Evolutionary conservation across 2,797 vertebrate genomes (phyloP).

Genomic region (Craterocephalus amniculus): DNA sequence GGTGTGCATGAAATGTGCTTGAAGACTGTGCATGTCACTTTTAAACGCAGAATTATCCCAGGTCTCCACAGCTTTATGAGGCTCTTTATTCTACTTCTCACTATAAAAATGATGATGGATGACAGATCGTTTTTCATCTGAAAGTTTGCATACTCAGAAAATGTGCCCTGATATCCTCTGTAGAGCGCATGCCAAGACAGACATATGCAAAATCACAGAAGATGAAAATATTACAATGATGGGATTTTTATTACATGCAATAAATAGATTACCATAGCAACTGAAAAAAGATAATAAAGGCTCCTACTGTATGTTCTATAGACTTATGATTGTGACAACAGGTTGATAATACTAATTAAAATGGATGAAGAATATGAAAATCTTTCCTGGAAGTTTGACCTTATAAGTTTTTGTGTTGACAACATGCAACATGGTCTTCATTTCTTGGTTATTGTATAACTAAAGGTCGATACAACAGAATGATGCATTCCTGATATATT

Average conservation of each 20-base stretch:
- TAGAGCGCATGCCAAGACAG: background rate
- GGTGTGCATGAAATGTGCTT: background rate
- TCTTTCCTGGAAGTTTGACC: background rate
- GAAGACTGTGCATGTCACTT: no score
- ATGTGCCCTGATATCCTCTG: background rate
- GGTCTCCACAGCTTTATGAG: background rate
- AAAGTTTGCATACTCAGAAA: background rate
- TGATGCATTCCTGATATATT: background rate
- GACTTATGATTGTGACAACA: background rate
- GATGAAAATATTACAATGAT: background rate
- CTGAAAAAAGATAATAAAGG: background rate
- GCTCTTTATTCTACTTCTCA: background rate
- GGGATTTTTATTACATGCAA: background rate
- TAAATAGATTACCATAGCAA: background rate
- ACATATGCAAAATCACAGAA: background rate
- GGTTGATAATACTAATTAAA: background rate
- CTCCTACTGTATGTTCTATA: no score
- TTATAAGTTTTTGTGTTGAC: background rate
- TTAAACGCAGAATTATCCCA: slow-evolving; percentile 1
- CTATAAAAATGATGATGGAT: background rate
- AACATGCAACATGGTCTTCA: background rate
- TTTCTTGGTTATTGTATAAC: slow-evolving; percentile 7
- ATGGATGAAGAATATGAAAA: background rate
- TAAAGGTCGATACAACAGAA: background rate
- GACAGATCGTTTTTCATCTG: background rate